phyloP scores from a whole-genome alignment of 1,140 invertebrate species.

The Caenorhabditis remanei region DNA sequence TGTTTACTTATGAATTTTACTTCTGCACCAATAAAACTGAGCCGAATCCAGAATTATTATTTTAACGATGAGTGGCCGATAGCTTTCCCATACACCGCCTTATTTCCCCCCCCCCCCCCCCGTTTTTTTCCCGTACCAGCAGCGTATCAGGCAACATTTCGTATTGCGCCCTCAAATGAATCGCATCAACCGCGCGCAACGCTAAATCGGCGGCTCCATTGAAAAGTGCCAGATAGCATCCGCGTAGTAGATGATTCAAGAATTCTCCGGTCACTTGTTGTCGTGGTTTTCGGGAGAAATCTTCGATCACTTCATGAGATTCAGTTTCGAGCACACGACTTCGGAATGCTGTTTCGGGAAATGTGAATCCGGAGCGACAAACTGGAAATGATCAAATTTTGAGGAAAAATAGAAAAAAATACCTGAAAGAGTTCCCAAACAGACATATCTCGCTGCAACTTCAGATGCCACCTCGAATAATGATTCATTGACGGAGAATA shows the following conservation, averaged over 20 bases:
- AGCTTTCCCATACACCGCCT: no score
- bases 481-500: slow-evolving; percentile 72
- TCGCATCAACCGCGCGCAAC: slow-evolving; percentile 73
- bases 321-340: slow-evolving; percentile 67
- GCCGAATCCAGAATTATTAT: background rate
- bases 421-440: slow-evolving; percentile 67
- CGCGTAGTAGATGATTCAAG: slow-evolving; percentile 72
- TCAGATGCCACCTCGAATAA: slow-evolving; percentile 69
- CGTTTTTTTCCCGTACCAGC: slow-evolving; percentile 34
- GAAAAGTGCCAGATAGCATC: slow-evolving; percentile 73
- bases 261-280: slow-evolving; percentile 71
- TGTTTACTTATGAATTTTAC: no score
- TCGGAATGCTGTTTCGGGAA: slow-evolving; percentile 70
- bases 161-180: slow-evolving; percentile 75
- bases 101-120: no score
- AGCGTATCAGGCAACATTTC: slow-evolving; percentile 75
- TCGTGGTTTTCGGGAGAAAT: slow-evolving; percentile 62
- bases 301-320: slow-evolving; percentile 59
- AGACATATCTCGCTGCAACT: slow-evolving; percentile 71
- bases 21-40: no score
- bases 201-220: slow-evolving; percentile 75
- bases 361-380: slow-evolving; percentile 68
- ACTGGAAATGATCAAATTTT: background rate
- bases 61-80: background rate
- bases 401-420: slow-evolving; percentile 25